Percentiles rank a stretch among this genome's conserved stretches.
Conservation (phyloP, 2,888 invertebrate species). For the Ornithoptera priamus region DNA sequence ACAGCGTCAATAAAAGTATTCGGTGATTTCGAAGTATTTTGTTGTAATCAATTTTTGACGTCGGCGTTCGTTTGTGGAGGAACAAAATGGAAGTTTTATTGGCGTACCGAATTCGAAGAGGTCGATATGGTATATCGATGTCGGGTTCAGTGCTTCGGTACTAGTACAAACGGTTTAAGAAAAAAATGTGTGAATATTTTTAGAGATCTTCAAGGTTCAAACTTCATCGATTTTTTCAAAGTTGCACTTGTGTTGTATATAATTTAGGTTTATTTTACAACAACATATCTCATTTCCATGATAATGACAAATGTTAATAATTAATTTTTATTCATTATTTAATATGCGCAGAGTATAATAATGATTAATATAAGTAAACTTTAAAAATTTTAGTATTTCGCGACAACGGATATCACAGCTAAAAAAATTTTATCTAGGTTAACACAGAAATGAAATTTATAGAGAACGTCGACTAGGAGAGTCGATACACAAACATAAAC, state of each 20-base stretch:
- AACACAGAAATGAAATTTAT: no score
- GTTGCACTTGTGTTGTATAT: not conserved
- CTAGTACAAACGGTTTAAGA: conserved; percentile 11
- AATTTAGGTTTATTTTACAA: no score
- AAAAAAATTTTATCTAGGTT: no score
- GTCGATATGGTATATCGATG: conserved; percentile 45
- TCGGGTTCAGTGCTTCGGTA: conserved; percentile 28
- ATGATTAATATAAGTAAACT: no score
- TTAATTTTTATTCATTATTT: no score
- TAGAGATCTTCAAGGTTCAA: conserved; percentile 7
- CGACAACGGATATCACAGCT: no score
- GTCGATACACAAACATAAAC: no score
- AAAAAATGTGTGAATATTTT: conserved; percentile 17
- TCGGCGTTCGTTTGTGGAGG: conserved; percentile 72
- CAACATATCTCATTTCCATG: no score
- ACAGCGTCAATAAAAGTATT: conserved; percentile 75
- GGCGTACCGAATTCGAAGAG: conserved; percentile 76
- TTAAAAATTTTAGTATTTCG: no score
- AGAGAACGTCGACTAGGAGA: no score
- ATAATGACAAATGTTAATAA: no score
- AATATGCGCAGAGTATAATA: no score
- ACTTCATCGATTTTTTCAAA: not conserved
- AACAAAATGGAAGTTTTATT: conserved; percentile 72
- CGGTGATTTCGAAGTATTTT: conserved; percentile 76
- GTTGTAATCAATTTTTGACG: conserved; percentile 77